These are phyloP conservation scores for Therioaphis trifolii DNA, from an alignment of 2,888 invertebrate genomes.

Conservation along the genomic window DNA sequence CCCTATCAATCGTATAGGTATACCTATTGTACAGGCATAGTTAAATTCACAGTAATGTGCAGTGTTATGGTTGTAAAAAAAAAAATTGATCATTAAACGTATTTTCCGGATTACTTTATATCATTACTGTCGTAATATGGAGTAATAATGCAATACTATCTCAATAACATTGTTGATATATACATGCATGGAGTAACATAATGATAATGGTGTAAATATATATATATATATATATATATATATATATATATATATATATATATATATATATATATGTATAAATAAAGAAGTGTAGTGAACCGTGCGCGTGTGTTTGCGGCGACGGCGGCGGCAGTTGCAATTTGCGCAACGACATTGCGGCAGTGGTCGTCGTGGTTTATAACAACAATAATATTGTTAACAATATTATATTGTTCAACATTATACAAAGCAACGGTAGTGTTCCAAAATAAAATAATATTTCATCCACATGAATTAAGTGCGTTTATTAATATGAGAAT, in stretches of 20 bases:
- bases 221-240: conserved; percentile 1
- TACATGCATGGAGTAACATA: conserved; percentile 17
- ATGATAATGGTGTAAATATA: conserved; percentile 19
- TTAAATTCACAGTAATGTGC: background rate
- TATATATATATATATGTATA: background rate
- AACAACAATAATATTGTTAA: background rate
- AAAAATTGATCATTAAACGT: conserved; percentile 30
- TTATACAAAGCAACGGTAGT: background rate
- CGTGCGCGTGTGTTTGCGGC: conserved; percentile 22
- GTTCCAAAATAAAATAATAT: no score
- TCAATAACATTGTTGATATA: conserved; percentile 1
- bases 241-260: background rate
- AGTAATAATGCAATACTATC: conserved; percentile 41
- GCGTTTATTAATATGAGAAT: no score
- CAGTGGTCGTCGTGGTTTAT: conserved; percentile 47
- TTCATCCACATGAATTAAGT: background rate
- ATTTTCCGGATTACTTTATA: conserved; percentile 23
- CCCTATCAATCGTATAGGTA: no score
- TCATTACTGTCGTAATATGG: conserved; percentile 1
- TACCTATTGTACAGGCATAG: no score
- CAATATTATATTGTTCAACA: conserved; percentile 3
- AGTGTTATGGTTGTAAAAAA: conserved; percentile 8
- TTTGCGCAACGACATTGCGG: conserved; percentile 54
- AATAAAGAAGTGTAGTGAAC: conserved; percentile 55
- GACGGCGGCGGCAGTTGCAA: conserved; percentile 41